These are phyloP conservation scores for Caloenas nicobarica DNA, from an alignment of 2,113 vertebrate genomes.

Conservation along the genomic window DNA sequence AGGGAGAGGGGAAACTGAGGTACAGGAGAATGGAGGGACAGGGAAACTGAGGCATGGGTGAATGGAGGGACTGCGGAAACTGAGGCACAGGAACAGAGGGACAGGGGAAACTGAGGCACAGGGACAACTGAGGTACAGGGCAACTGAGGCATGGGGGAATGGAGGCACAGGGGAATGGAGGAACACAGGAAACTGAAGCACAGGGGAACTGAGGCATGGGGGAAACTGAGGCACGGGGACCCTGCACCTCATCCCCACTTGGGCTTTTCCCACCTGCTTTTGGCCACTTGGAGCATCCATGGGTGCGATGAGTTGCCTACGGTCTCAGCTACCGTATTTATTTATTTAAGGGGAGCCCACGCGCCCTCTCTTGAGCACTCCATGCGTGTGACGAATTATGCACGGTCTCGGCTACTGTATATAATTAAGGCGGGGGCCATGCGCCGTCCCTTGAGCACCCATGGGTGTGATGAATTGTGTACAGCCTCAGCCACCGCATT, in stretches of 20 bases:
- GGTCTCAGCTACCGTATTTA: background rate
- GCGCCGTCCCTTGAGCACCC: too few species aligned
- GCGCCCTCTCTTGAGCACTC: background rate
- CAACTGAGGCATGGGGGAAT: background rate
- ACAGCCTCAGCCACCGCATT: too few species aligned
- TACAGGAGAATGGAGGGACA: too few species aligned
- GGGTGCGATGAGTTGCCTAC: background rate
- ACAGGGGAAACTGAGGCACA: background rate
- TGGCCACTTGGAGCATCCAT: background rate
- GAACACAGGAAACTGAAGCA: too few species aligned
- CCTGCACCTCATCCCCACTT: rapidly evolving
- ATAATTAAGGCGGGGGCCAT: background rate
- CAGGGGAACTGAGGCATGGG: background rate
- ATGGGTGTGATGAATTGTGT: too few species aligned
- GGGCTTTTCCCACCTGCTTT: background rate
- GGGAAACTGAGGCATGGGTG: background rate
- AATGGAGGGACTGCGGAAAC: too few species aligned
- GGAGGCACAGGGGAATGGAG: too few species aligned
- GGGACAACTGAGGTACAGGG: background rate
- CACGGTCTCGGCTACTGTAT: rapidly evolving
- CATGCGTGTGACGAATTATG: background rate
- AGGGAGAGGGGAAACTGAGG: background rate
- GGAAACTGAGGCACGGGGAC: background rate
- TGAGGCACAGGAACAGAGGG: background rate
- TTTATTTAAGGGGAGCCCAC: background rate